Evolutionary conservation across 2,113 vertebrate species (phyloP), one percentile per base, ranked within the genome.

Genomic region (Campylomormyrus numenius): DNA sequence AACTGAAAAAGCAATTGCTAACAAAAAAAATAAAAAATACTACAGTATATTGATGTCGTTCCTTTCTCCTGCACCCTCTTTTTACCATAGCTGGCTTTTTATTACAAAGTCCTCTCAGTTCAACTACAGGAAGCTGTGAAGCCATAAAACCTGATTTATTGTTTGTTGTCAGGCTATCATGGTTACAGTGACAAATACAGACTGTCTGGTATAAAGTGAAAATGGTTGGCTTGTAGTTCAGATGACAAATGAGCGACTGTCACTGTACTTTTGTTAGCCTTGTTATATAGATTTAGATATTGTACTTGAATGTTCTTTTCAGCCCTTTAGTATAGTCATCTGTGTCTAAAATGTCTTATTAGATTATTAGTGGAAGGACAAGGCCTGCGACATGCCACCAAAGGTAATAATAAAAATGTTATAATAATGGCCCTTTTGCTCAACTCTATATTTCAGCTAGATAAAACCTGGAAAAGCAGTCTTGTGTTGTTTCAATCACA

Each of bases 141-240:
- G 35, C 74, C 35, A 80, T 80, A 80, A 80, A 80, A 42, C 35
- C 31, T 80, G 74, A 80, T 80, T 80, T 80, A 80, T 80, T 42
- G 74, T 42, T 80, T 80, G 74, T 80, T 80, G 74, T 80, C 74
- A 80, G 74, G 74, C 74, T 80, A 80, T 80, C 74, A 80, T 80
- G 74, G 74, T 80, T 80, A 80, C 74, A 80, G 74, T 80, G 31
- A 80, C 74, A 80, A 80, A 80, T 80, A 80, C 35, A 80, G 35
- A 42, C 74, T 80, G 74, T 80, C 74, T 17, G 35, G 31, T 42
- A 35, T 80, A 42, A 42, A 80, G 74, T 42, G 74, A 80, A 80
- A 42, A 80, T 80, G 31, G 74, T 80, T 80, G 74, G 31, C 74
- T 80, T 80, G 39, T 80, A 19, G 35, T 80, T 80, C 74, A 39